Evolutionary conservation across 2,797 vertebrate genomes (phyloP), one percentile per base, ranked within the genome.

Genomic region (Benthosema pterotum): DNA sequence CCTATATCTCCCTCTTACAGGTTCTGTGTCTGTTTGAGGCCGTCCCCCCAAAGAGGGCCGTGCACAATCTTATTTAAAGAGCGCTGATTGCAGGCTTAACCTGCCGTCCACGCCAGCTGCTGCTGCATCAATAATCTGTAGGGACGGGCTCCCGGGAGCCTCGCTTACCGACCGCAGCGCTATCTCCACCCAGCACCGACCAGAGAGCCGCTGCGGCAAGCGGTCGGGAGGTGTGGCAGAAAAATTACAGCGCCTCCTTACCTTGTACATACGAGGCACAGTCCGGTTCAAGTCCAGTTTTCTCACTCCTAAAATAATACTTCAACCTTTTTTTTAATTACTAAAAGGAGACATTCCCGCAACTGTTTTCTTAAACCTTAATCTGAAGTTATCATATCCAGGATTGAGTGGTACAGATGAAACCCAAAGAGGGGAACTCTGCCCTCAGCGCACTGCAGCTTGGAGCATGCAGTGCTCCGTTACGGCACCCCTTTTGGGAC

Each of bases 221-320:
- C 86, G 88, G 88, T 89, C 88, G 85, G 85, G 87, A 91, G 90
- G 85, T 85, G 89, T 92, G 91, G 89, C 81, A 87, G 88, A 92
- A n/a, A 91, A 92, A 92, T 92, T 91, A 89, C 87, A 89, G 66
- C 22, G 81, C 87, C 83, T 87, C 89, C 86, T 38, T 38, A 38
- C 32, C 32, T 38, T 8, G 6, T 38, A 87, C 83, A 87, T 79
- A 87, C 86, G 87, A 88, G 1, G 32, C 32, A 38, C 6, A 8
- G 9, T 38, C 32, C 32, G 8, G 32, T 38, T 9, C 8, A 7
- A 7, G 32, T 8, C 32, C 32, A 8, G 32, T 38, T 38, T 32
- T 38, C 6, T 8, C 32, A 38, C 32, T 38, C 32, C 9, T 38
- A 38, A 38, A 38, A 2, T 17, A 18, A 13, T 52, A 18, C 22